A percentile compares a stretch with the other conserved stretches of the same genome.
Conservation (phyloP, 2,888 invertebrate genomes). For the Gibbula magus region DNA sequence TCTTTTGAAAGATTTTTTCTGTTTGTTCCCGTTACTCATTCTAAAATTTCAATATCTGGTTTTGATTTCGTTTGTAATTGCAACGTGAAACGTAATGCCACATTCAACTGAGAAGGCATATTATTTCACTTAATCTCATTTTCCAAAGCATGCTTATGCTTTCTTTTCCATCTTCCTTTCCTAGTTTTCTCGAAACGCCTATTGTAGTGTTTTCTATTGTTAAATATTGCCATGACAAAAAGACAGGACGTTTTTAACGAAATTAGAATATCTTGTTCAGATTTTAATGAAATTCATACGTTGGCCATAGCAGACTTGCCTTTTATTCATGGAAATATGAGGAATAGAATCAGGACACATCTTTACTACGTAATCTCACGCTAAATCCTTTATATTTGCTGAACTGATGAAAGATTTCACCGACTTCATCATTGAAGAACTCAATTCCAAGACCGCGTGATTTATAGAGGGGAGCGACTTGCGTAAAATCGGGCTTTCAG, state of each 20-base stretch:
- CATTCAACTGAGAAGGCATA: background rate
- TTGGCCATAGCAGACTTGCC: background rate
- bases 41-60: background rate
- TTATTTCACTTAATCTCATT: background rate
- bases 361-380: background rate
- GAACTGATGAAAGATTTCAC: constrained; percentile 3
- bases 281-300: background rate
- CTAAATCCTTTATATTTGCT: constrained; percentile 14
- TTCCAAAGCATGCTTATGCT: background rate
- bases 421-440: background rate
- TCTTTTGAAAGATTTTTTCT: background rate
- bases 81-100: background rate
- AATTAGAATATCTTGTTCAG: background rate
- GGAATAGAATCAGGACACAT: too few relatives aligned
- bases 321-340: too few relatives aligned
- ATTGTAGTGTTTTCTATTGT: too few relatives aligned
- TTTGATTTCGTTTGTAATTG: background rate
- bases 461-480: constrained; percentile 10
- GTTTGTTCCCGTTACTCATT: background rate
- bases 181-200: background rate
- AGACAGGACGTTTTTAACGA: too few relatives aligned
- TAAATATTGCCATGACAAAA: too few relatives aligned
- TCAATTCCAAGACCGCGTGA: background rate
- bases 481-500: constrained; percentile 19
- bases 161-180: background rate